Evolutionary conservation across 1,140 invertebrate species (phyloP), one percentile per base, ranked within the genome.

Genomic region (Solenopsis invicta): DNA sequence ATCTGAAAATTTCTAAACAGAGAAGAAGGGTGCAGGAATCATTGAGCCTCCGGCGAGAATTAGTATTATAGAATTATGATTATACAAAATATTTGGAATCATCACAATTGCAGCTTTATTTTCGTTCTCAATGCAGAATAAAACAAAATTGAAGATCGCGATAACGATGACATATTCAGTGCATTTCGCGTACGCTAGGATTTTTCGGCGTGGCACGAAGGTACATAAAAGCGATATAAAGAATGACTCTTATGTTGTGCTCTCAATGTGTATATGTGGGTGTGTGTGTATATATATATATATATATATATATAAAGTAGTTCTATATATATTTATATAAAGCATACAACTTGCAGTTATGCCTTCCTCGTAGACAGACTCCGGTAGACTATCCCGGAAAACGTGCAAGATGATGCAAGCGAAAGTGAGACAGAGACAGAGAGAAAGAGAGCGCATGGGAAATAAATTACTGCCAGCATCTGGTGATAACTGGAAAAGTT

Each of bases 401-500:
- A 56, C 74, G 71, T 76, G 74, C 61, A 37, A 54, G 59, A 34
- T 16, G 29, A 24, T 48, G 34, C 59, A 18, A 52, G 24, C 34
- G 12, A 12, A 50, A 54, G 75, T 24, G 18, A 41, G 59, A 77
- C 37, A 9, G 48, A 86, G 85, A 86, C 34, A 45, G 54, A 80
- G 54, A 80, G 56, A 64, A 87, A 80, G 87, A 48, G 34, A 71
- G 67, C 71, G 87, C 76, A 86, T 78, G 69, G 54, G 62, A 90
- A 85, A 90, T 90, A 90, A 90, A 90, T 90, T 87, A 89, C 80
- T 56, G 34, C 75, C 86, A 88, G 89, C 89, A 90, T 90, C 89
- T 90, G 89, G 89, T 90, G 89, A 88, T 90, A 90, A 90, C 89
- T 90, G 89, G 81, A 69, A 90, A 90, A 90, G 76, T 90, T 90